Evolutionary conservation across 1,140 invertebrate species (phyloP), one percentile per base, ranked within the genome.

Genomic region (Pachyrhynchus sulphureomaculatus): DNA sequence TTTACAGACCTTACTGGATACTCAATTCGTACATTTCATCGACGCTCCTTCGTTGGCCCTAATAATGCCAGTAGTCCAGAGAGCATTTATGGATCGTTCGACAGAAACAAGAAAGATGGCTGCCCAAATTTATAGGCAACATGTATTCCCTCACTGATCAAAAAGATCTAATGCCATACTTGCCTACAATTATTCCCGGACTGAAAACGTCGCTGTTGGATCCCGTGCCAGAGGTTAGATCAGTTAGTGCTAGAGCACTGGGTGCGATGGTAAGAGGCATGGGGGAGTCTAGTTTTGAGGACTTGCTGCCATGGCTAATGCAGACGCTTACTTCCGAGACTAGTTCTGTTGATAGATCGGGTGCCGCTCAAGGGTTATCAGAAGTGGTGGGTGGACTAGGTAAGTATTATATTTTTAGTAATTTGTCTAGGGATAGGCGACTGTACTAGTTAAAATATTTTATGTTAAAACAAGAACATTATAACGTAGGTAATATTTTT

Each of bases 101-200:
- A 98, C 95, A 0, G 96, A 99, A 79, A 99, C 95, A 0, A 83
- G 96, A 70, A 97, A 98, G 83, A 98, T 98, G 93, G 95, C 97
- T 18, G 93, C 95, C n/a, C 91, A 93, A 79, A 99, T 99, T n/a
- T 73, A 98, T 99, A 69, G 96, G 96, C 37, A 99, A 99, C 77
- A 98, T 99, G 95, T 99, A 99, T 79, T 98, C 95, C 0, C 81
- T 99, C 8, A 99, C 97, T 0, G 96, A 99, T 80, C 95, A 98
- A 75, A 99, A 99, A 80, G 98, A 99, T 79, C 81, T 99, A 49
- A 87, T 91, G 48, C 98, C 98, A 0, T 99, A 99, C 77, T 80
- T 99, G 64, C 92, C 94, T 1, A 95, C 89, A 41, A 95, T 99
- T 62, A 96, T 99, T 53, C 97, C 97, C 3, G 96, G 96, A 0